Evolutionary conservation across 2,888 invertebrate species (phyloP).

Genomic region (Arenicola marina): DNA sequence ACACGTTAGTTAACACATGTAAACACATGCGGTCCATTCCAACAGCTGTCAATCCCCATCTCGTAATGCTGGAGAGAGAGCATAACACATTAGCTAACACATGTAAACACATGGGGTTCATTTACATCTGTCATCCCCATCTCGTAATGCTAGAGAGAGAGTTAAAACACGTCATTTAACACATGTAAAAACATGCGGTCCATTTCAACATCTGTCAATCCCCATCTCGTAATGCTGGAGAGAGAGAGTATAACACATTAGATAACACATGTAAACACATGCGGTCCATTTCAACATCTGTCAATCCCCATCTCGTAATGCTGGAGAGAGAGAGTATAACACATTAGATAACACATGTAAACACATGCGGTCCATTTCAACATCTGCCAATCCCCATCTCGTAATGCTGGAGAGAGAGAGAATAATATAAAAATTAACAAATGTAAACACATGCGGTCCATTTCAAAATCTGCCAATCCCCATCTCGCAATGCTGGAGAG

Average conservation of each 20-base stretch:
- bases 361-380: conserved; percentile 86
- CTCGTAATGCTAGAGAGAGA: conserved; percentile 73
- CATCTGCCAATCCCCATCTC: conserved; percentile 77
- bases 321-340: conserved; percentile 64
- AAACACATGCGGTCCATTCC: conserved; percentile 83
- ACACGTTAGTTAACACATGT: not conserved
- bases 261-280: not conserved
- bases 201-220: conserved; percentile 82
- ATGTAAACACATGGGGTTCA: conserved; percentile 78
- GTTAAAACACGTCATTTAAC: not conserved
- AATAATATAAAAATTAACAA: no score
- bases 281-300: conserved; percentile 79
- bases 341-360: not conserved
- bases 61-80: conserved; percentile 72
- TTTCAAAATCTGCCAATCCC: no score
- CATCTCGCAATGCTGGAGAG: no score
- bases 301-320: conserved; percentile 79
- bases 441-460: no score
- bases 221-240: conserved; percentile 77
- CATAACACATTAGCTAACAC: not conserved
- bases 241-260: not conserved
- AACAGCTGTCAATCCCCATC: conserved; percentile 79
- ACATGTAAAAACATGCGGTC: conserved; percentile 67
- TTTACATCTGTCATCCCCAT: conserved; percentile 75
- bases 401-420: no score